Conservation (phyloP, 64 coral and sea anemone genomes). For the Montipora efflorescens region DNA sequence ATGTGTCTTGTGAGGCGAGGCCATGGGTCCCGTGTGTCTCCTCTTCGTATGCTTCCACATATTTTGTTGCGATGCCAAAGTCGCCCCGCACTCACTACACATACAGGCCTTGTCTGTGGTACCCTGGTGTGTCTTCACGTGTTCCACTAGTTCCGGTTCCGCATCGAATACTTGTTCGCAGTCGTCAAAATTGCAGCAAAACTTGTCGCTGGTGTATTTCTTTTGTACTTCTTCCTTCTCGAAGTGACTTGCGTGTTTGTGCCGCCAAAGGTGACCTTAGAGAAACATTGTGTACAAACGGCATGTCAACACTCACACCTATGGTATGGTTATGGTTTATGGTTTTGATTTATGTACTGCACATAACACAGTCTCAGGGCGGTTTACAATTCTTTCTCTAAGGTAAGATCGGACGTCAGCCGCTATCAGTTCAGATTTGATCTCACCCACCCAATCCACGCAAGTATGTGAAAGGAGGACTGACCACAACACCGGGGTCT, state of each 20-base stretch:
- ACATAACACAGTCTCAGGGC: too few relatives aligned
- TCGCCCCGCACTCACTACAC: slow-evolving; percentile 72
- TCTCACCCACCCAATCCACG: too few relatives aligned
- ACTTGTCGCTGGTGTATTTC: slow-evolving; percentile 52
- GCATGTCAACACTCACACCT: not conserved
- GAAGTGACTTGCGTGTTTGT: slow-evolving; percentile 84
- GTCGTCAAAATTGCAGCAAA: slow-evolving; percentile 57
- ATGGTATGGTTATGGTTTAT: too few relatives aligned
- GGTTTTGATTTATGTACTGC: too few relatives aligned
- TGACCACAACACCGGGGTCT: too few relatives aligned
- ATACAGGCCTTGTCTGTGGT: slow-evolving; percentile 55
- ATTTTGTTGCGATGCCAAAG: slow-evolving; percentile 69
- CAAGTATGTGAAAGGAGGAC: too few relatives aligned
- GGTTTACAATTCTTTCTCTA: too few relatives aligned
- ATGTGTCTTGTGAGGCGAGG: not conserved
- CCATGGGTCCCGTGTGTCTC: slow-evolving; percentile 36
- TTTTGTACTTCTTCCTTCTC: slow-evolving; percentile 81
- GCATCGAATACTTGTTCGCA: slow-evolving; percentile 57
- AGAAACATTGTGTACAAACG: not conserved
- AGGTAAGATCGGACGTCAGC: too few relatives aligned
- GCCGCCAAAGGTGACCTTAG: slow-evolving; percentile 89
- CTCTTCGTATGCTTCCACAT: slow-evolving; percentile 68
- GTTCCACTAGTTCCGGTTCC: slow-evolving; percentile 57
- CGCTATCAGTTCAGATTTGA: too few relatives aligned
- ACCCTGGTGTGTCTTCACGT: slow-evolving; percentile 21